These are phyloP conservation scores for Tigriopus californicus DNA, from an alignment of 2,888 invertebrate species.

Conservation along the genomic window DNA sequence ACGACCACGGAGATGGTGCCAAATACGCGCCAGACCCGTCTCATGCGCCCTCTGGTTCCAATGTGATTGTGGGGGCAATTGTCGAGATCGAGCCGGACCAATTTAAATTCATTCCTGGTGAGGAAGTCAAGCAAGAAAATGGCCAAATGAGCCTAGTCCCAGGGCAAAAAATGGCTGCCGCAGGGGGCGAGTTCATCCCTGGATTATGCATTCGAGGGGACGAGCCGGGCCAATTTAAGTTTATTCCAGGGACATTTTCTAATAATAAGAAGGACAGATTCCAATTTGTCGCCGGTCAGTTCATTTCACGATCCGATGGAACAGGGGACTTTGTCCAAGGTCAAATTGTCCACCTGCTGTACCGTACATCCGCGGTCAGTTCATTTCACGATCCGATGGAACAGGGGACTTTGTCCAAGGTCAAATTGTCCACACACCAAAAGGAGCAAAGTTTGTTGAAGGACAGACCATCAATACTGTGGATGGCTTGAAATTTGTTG, in stretches of 20 bases:
- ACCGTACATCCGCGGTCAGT: too few relatives aligned
- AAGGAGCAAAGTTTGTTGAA: slow-evolving; percentile 38
- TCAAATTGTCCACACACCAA: slow-evolving; percentile 31
- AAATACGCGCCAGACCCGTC: neutral
- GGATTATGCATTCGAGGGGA: slow-evolving; percentile 2
- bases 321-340: slow-evolving; percentile 15
- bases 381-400: slow-evolving; percentile 8
- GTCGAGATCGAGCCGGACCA: neutral
- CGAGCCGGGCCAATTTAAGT: neutral
- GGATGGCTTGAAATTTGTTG: slow-evolving; percentile 26
- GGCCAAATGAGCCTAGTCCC: neutral
- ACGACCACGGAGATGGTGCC: slow-evolving; percentile 11
- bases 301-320: slow-evolving; percentile 8
- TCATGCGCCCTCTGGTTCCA: slow-evolving; percentile 2
- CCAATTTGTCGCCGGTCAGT: slow-evolving; percentile 4
- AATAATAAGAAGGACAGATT: neutral
- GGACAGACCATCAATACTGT: slow-evolving; percentile 52
- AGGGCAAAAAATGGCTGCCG: slow-evolving; percentile 13
- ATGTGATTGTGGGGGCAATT: slow-evolving; percentile 11
- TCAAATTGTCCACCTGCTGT: slow-evolving; percentile 17
- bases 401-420: slow-evolving; percentile 15
- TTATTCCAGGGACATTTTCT: slow-evolving; percentile 7
- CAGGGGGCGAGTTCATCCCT: slow-evolving; percentile 15
- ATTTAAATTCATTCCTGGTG: slow-evolving; percentile 6
- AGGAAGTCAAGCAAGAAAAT: neutral